Percentiles rank a stretch among this genome's conserved stretches.
Conservation (phyloP, 2,888 invertebrate genomes). For the Eilema caniola region DNA sequence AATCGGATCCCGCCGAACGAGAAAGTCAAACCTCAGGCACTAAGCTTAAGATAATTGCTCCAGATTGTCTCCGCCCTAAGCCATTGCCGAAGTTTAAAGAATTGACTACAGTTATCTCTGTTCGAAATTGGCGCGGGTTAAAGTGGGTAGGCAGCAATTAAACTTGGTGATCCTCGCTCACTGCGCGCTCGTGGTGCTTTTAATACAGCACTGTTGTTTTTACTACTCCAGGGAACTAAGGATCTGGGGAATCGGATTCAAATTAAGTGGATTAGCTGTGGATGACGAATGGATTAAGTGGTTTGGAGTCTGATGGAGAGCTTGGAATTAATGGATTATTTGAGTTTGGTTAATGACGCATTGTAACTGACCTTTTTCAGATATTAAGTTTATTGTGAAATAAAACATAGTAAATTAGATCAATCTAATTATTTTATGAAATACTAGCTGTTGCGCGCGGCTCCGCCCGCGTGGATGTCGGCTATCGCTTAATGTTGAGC, state of each 20-base stretch:
- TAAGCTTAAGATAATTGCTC: slow-evolving; percentile 81
- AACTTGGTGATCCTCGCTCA: slow-evolving; percentile 74
- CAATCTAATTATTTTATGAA: too few relatives aligned
- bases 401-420: too few relatives aligned
- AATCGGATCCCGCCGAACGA: slow-evolving; percentile 58
- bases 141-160: slow-evolving; percentile 77
- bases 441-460: too few relatives aligned
- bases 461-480: too few relatives aligned
- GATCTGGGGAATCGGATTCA: slow-evolving; percentile 40
- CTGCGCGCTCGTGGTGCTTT: slow-evolving; percentile 36
- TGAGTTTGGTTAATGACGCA: not conserved
- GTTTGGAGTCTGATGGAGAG: slow-evolving; percentile 13
- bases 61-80: slow-evolving; percentile 73
- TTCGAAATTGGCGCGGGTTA: slow-evolving; percentile 78
- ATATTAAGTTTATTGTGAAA: too few relatives aligned
- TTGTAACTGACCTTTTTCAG: not conserved
- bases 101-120: slow-evolving; percentile 77
- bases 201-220: slow-evolving; percentile 51
- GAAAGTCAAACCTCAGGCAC: slow-evolving; percentile 59
- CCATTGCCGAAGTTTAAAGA: slow-evolving; percentile 80
- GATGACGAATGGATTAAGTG: slow-evolving; percentile 37
- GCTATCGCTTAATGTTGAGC: too few relatives aligned
- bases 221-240: slow-evolving; percentile 27
- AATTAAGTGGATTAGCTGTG: slow-evolving; percentile 34
- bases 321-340: not conserved